phyloP scores from a whole-genome alignment of 1,140 invertebrate genomes.

The Tigriopus japonicus region DNA sequence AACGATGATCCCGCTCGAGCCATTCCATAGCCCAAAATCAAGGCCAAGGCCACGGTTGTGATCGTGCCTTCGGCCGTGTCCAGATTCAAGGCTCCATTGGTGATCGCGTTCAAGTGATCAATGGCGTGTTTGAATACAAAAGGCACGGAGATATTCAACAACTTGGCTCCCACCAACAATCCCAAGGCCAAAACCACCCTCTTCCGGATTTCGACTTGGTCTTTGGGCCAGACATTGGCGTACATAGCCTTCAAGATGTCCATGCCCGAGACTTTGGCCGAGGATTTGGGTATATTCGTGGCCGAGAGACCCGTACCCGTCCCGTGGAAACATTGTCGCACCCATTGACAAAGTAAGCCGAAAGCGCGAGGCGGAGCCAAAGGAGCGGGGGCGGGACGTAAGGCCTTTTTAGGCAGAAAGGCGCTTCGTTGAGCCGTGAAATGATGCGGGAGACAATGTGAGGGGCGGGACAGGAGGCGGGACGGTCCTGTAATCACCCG shows the following conservation, averaged over 20 bases:
- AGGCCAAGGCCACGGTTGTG: constrained; percentile 29
- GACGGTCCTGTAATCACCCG: too few species aligned
- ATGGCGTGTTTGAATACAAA: constrained; percentile 89
- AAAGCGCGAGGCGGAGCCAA: too few species aligned
- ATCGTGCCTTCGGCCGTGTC: constrained; percentile 20
- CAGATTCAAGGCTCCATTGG: constrained; percentile 24
- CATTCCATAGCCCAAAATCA: constrained; percentile 58
- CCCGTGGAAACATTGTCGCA: too few species aligned
- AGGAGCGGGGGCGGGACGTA: too few species aligned
- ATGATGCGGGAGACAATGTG: too few species aligned
- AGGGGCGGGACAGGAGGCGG: too few species aligned
- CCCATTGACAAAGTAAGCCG: too few species aligned
- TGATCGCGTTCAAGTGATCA: constrained; percentile 58
- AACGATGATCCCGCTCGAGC: constrained; percentile 68
- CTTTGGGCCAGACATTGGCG: constrained; percentile 87
- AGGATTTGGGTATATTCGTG: too few species aligned
- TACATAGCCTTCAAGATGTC: constrained; percentile 77
- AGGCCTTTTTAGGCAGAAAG: too few species aligned
- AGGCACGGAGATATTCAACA: constrained; percentile 83
- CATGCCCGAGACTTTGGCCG: constrained; percentile 36
- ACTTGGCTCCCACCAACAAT: constrained; percentile 56
- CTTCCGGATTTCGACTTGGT: constrained; percentile 51
- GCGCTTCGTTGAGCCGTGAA: too few species aligned
- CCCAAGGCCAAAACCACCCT: constrained; percentile 67
- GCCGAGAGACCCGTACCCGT: too few species aligned